Evolutionary conservation across 1,140 invertebrate genomes (phyloP).

Genomic region (Gyrodactylus salaris): DNA sequence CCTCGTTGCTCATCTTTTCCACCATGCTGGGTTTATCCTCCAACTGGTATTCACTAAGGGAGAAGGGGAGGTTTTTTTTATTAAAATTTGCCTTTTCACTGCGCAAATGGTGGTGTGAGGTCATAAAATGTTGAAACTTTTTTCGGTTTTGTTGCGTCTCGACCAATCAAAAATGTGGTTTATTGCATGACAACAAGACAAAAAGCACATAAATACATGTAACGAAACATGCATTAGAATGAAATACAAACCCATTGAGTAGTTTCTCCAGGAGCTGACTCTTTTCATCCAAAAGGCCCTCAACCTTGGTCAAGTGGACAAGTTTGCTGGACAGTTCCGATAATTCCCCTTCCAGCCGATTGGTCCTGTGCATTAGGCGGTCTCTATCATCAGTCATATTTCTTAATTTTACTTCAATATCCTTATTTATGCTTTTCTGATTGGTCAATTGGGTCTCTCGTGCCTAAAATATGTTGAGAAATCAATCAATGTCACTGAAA

Average conservation of each 20-base stretch:
- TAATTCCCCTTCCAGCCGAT: neutral
- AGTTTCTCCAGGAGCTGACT: neutral
- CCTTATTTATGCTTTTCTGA: neutral
- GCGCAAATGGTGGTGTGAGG: no score
- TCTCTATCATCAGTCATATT: neutral
- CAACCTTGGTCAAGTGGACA: neutral
- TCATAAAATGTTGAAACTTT: no score
- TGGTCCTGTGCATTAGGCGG: neutral
- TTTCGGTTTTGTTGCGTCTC: no score
- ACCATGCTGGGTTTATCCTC: neutral
- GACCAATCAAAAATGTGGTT: no score
- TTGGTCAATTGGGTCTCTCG: neutral
- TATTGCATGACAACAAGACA: no score
- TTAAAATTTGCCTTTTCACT: no score
- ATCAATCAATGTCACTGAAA: no score
- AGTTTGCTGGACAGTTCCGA: neutral
- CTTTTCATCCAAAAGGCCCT: neutral
- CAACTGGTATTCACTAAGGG: neutral
- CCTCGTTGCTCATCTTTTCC: no score
- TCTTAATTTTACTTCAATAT: neutral
- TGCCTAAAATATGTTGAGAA: neutral
- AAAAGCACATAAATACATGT: neutral
- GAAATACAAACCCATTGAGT: neutral
- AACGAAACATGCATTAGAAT: neutral
- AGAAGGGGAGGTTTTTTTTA: no score